phyloP scores from a whole-genome alignment of 2,113 vertebrate species.

The Rhagologus leucostigma region DNA sequence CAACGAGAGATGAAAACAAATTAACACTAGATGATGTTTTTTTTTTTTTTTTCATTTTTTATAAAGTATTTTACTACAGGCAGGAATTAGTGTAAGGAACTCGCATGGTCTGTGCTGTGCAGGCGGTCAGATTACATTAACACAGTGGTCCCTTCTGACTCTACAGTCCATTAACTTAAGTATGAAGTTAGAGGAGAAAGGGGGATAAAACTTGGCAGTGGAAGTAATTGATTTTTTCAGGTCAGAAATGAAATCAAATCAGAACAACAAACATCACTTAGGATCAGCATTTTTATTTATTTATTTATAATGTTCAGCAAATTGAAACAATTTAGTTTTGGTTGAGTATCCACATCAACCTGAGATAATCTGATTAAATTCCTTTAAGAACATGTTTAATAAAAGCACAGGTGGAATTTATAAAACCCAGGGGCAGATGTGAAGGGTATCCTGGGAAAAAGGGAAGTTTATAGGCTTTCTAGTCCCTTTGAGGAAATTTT shows the following conservation, averaged over 20 bases:
- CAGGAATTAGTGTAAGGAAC: background rate
- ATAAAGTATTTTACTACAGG: background rate
- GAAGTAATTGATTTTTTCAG: conserved; percentile 52
- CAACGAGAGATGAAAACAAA: background rate
- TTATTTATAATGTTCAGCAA: background rate
- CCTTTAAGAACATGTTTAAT: conserved; percentile 5
- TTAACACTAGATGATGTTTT: background rate
- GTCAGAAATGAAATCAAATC: conserved; percentile 44
- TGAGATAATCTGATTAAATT: conserved; percentile 14
- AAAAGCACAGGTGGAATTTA: background rate
- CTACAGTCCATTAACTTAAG: conserved; percentile 51
- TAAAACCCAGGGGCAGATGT: background rate
- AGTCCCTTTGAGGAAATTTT: background rate
- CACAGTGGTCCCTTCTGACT: conserved; percentile 11
- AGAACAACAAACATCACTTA: conserved; percentile 39
- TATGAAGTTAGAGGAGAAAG: conserved; percentile 38
- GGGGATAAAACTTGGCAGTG: conserved; percentile 29
- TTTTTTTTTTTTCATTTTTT: background rate
- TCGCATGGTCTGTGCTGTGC: background rate
- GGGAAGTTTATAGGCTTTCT: background rate
- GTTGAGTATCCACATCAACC: background rate
- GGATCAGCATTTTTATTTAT: conserved; percentile 36
- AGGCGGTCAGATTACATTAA: background rate
- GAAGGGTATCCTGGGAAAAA: background rate
- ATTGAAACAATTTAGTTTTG: conserved; percentile 2